These are phyloP conservation scores for Typhlichthys eigenmanni DNA, from an alignment of 2,797 vertebrate species.

Conservation along the genomic window DNA sequence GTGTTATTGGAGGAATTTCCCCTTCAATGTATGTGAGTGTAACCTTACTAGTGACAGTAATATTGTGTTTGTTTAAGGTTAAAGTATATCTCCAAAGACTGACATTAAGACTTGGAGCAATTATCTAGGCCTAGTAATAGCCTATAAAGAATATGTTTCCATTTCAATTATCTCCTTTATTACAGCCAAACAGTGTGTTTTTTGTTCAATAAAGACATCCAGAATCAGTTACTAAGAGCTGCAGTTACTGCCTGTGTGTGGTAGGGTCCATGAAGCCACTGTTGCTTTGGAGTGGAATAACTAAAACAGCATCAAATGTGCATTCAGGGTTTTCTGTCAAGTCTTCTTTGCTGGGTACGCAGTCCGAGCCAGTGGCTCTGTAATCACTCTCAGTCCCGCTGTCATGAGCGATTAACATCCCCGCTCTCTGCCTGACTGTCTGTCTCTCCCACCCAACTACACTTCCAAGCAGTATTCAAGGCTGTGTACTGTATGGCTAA, in stretches of 20 bases:
- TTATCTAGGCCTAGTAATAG: conserved; percentile 26
- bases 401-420: conserved; percentile 38
- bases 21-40: conserved; percentile 22
- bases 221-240: background rate
- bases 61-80: conserved; percentile 44
- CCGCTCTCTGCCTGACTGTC: conserved; percentile 16
- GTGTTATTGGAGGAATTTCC: conserved; percentile 65
- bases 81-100: conserved; percentile 43
- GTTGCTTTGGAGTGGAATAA: conserved; percentile 30
- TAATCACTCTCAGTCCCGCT: conserved; percentile 51
- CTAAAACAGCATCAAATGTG: conserved; percentile 24
- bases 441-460: background rate
- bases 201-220: background rate
- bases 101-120: conserved; percentile 30
- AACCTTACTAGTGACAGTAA: conserved; percentile 30
- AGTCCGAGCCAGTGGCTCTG: conserved; percentile 29
- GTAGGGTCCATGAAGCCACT: conserved; percentile 6
- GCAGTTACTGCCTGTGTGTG: conserved; percentile 2
- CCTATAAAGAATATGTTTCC: conserved; percentile 12
- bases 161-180: conserved; percentile 15
- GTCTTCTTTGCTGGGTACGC: conserved; percentile 28
- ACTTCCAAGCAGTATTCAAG: background rate
- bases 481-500: background rate
- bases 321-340: conserved; percentile 29
- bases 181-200: conserved; percentile 29